phyloP scores from a whole-genome alignment of 2,797 vertebrate species.

The Sebastes diaconus region DNA sequence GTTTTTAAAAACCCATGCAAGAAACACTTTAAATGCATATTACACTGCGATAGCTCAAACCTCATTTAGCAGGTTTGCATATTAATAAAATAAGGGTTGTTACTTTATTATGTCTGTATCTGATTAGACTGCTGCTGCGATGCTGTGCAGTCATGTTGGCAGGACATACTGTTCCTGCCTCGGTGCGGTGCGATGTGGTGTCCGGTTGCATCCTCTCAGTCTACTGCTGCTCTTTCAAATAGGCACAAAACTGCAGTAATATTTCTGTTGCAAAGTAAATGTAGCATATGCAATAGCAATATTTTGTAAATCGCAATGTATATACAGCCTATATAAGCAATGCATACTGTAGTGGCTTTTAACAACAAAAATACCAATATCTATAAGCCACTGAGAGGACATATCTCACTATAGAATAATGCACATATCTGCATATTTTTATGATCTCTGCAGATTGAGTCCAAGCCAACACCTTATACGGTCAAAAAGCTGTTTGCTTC shows the following conservation, averaged over 20 bases:
- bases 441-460: too few species aligned
- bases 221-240: too few species aligned
- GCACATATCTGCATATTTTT: too few species aligned
- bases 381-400: too few species aligned
- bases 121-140: background rate
- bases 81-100: background rate
- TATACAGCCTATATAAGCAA: background rate
- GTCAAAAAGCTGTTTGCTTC: too few species aligned
- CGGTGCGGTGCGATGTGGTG: too few species aligned
- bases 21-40: too few species aligned
- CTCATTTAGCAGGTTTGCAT: background rate
- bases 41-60: background rate
- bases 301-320: background rate
- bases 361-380: too few species aligned
- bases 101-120: background rate
- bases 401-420: too few species aligned
- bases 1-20: background rate
- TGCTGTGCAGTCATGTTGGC: background rate
- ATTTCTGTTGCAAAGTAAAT: background rate
- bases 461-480: too few species aligned
- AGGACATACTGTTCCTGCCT: background rate
- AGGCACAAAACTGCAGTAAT: background rate
- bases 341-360: background rate
- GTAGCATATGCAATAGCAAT: background rate
- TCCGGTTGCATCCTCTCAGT: background rate